phyloP scores from a whole-genome alignment of 2,797 vertebrate species.

The Odontamblyopus rebecca region DNA sequence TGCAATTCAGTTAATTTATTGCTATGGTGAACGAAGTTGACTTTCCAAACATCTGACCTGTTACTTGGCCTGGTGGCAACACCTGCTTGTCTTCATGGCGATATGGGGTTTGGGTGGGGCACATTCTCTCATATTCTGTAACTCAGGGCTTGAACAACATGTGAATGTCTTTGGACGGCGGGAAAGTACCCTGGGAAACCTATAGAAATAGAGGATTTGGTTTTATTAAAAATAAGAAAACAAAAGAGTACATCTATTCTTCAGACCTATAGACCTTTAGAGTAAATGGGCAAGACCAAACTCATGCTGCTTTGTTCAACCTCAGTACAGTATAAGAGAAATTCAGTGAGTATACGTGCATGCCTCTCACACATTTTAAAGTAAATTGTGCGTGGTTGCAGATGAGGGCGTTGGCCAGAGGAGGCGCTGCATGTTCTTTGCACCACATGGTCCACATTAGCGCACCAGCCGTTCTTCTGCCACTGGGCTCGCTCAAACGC shows the following conservation, averaged over 20 bases:
- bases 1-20: too few species aligned
- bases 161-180: background rate
- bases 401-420: slow-evolving; percentile 36
- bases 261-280: background rate
- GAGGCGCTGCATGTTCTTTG: slow-evolving; percentile 6
- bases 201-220: background rate
- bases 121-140: background rate
- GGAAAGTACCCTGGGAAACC: background rate
- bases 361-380: slow-evolving; percentile 68
- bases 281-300: slow-evolving; percentile 42
- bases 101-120: background rate
- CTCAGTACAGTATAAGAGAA: slow-evolving; percentile 24
- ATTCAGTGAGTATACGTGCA: slow-evolving; percentile 19
- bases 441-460: slow-evolving; percentile 67
- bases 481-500: slow-evolving; percentile 32
- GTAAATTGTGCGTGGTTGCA: slow-evolving; percentile 74
- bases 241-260: background rate
- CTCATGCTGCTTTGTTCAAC: slow-evolving; percentile 44
- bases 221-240: background rate
- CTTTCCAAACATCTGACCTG: background rate
- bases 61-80: background rate
- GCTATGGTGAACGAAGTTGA: too few species aligned
- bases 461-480: slow-evolving; percentile 23
- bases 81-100: background rate
- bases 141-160: background rate